These are phyloP conservation scores for Hipposideros larvatus DNA, from an alignment of 2,797 vertebrate species.

Conservation along the genomic window DNA sequence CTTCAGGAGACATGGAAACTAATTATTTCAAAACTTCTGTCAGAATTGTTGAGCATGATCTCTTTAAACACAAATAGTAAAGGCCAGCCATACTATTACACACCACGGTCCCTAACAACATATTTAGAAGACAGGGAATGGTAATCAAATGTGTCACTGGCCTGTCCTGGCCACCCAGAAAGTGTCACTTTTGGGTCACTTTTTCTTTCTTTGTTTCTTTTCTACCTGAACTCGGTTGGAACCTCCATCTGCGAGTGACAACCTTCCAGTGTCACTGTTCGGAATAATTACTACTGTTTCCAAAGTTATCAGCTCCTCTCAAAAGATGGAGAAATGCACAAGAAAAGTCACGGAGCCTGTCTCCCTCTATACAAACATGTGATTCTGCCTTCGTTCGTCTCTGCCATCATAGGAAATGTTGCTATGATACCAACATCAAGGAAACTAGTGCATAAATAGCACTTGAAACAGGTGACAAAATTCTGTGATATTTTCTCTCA, in stretches of 20 bases:
- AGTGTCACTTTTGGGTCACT: background rate
- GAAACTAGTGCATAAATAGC: background rate
- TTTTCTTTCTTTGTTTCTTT: background rate
- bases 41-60: background rate
- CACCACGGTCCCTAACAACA: background rate
- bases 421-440: conserved; percentile 15
- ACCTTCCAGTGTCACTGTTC: background rate
- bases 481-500: conserved; percentile 4
- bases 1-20: background rate
- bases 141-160: background rate
- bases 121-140: background rate
- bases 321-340: background rate
- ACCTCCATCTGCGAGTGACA: background rate
- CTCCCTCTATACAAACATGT: background rate
- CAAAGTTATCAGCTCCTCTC: background rate
- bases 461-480: background rate
- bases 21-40: background rate
- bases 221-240: background rate
- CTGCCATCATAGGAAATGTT: background rate
- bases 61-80: background rate
- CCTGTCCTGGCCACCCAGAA: background rate
- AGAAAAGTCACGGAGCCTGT: background rate
- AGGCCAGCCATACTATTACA: background rate
- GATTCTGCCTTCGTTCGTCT: background rate
- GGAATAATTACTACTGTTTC: background rate